These are phyloP conservation scores for Eunapius fragilis DNA, from an alignment of 37 sponge, comb jelly and placozoan genomes.

Conservation along the genomic window DNA sequence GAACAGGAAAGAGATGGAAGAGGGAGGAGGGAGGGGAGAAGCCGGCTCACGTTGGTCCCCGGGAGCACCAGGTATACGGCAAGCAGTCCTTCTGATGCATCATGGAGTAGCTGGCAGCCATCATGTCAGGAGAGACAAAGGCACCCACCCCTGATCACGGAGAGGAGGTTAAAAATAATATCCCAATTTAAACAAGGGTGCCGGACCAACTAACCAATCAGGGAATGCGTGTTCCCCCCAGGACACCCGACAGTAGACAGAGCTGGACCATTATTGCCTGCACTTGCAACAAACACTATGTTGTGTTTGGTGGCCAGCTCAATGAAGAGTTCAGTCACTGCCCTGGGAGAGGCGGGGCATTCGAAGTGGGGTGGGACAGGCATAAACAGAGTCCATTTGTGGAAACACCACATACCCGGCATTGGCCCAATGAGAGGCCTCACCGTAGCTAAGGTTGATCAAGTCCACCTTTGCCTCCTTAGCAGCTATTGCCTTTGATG, in stretches of 20 bases:
- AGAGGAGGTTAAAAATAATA: background rate
- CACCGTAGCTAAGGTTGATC: slow-evolving; percentile 94
- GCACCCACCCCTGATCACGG: slow-evolving; percentile 78
- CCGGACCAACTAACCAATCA: slow-evolving; percentile 70
- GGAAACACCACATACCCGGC: slow-evolving; percentile 58
- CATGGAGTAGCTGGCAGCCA: slow-evolving; percentile 86
- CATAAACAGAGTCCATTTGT: background rate
- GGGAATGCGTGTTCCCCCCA: slow-evolving; percentile 79
- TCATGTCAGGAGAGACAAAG: slow-evolving; percentile 92
- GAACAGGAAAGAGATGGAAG: background rate
- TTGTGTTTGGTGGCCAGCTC: slow-evolving; percentile 76
- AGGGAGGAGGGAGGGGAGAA: background rate
- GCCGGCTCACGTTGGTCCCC: slow-evolving; percentile 92
- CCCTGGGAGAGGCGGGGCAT: slow-evolving; percentile 9
- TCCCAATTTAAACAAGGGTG: background rate
- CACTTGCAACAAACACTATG: slow-evolving; percentile 89
- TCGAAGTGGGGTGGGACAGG: background rate
- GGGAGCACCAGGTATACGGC: slow-evolving; percentile 91
- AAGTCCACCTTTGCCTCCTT: slow-evolving; percentile 75
- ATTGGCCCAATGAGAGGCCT: slow-evolving; percentile 84
- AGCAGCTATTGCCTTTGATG: slow-evolving; percentile 55
- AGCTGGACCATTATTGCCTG: slow-evolving; percentile 95
- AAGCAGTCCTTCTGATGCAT: slow-evolving; percentile 46
- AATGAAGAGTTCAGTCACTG: slow-evolving; percentile 69
- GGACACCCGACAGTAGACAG: slow-evolving; percentile 93